Base-by-base conservation (phyloP, 2,797 vertebrate species). In the Cottoperca gobio region DNA sequence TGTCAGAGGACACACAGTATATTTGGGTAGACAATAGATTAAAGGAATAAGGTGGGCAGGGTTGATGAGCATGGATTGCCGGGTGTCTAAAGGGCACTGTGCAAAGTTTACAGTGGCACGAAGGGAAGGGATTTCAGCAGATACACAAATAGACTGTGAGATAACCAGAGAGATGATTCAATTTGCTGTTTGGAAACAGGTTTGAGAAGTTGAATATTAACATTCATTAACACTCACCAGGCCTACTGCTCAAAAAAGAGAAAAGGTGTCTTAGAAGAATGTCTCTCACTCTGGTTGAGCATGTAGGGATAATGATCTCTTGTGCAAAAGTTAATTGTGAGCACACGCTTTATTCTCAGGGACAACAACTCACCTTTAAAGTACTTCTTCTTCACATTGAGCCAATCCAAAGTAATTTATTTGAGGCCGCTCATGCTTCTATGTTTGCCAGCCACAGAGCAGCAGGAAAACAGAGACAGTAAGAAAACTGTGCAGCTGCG, bases 41-140 rank as follows among this genome's bases (percentile, higher is more conserved):
- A 69, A 68, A 78, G 70, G 14, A 70, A 64, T 67, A 63, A 77
- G 54, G 64, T 64, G 64, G 50, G 45, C 8, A 35, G 59, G 63
- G 67, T 75, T 78, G 78, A 70, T 83, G 78, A 76, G 45, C 77
- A 86, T 83, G 70, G 85, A 87, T 83, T 80, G 31, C 14, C 81
- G 23, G 50, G 71, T 76, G 59, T 55, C 75, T 72, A 58, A 26
- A 49, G 57, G 62, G 40, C 57, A n/a, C 52, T 21, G 64, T 73
- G 74, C 43, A 73, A 70, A 70, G 48, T 71, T 62, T 65, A 78
- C 67, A 70, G 39, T 61, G 48, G 70, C 60, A 57, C 23, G 46
- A 46, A 35, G 48, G 79, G 75, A 72, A 48, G 23, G 39, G 33
- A 46, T 79, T 73, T 76, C 35, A 76, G 54, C 65, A 79, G 73